Conservation (phyloP, 2,888 invertebrate species). For the Pilophorus perplexus region DNA sequence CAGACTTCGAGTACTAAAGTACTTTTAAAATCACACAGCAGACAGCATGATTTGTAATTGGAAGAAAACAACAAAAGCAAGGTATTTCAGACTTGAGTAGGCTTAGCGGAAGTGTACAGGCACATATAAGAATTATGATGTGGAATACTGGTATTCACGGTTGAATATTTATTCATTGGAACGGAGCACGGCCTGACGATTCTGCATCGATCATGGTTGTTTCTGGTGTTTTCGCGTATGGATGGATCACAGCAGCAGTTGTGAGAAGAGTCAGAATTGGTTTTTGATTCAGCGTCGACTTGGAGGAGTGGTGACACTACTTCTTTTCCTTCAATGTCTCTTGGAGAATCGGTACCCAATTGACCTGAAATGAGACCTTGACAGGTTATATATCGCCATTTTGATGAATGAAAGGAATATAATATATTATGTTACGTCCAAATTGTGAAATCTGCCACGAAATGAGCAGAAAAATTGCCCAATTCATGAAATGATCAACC, state of each 20-base stretch:
- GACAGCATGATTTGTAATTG: too few relatives aligned
- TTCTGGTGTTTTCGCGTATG: constrained; percentile 41
- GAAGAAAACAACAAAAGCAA: too few relatives aligned
- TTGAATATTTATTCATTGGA: constrained; percentile 29
- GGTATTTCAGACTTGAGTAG: constrained; percentile 42
- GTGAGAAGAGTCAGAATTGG: constrained; percentile 14
- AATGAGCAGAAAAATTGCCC: too few relatives aligned
- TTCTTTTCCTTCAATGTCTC: constrained; percentile 9
- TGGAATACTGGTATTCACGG: constrained; percentile 38
- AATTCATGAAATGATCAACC: too few relatives aligned
- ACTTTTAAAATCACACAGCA: too few relatives aligned
- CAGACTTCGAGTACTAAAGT: too few relatives aligned
- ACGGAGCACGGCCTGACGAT: constrained; percentile 39
- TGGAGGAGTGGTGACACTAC: constrained; percentile 24
- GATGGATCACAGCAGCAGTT: constrained; percentile 37
- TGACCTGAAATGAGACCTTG: constrained; percentile 15
- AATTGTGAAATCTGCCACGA: too few relatives aligned
- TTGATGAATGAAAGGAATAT: too few relatives aligned
- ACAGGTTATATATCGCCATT: too few relatives aligned
- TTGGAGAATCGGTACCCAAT: neutral
- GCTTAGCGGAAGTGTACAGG: constrained; percentile 43
- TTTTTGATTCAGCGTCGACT: constrained; percentile 6
- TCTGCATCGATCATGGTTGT: constrained; percentile 44
- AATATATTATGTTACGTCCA: too few relatives aligned
- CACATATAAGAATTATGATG: constrained; percentile 45